Base-by-base conservation (phyloP, 2,888 invertebrate species). In the Andrena praecox region DNA sequence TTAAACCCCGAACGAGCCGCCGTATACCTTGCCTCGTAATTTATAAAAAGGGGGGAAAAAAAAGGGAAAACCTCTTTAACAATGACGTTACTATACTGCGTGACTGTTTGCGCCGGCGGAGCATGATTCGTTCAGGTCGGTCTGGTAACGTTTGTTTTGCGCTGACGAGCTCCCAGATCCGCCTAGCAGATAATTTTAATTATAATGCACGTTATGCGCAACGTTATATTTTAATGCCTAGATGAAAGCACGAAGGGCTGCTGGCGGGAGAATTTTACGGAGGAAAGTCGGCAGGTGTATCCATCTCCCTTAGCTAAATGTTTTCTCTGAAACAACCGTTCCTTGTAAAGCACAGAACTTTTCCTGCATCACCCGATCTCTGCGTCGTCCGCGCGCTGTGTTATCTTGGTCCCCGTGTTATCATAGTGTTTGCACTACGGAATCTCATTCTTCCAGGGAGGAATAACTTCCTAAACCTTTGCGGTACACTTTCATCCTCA, bases 1-100 rank as follows among this genome's bases (percentile, higher is more conserved):
- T 87, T 87, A 79, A 85, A 81, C 48, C 50, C 73, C 42, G 81
- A 84, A 74, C 72, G 73, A 64, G 68, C 56, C 71, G 69, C 69
- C 80, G 74, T 78, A 42, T 42, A 75, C 54, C 85, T 78, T 59
- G 62, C 52, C 31, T 66, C 8, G 62, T 35, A 68, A 75, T 67
- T 76, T 48, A 77, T 35, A n/a, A 16, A 1, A 16, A 64, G 6
- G 16, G 24, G 16, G 56, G 52, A 71, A 60, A 42, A 29, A 29
- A 24, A 72, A 10, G 12, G 1, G 10, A 16, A 60, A 52, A 10
- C 59, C 33, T 54, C 42, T 33, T 35, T 29, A 33, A 50, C 73
- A 68, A 78, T 67, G 73, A 81, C 66, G 69, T 31, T 60, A 67
- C 71, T 82, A 66, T 74, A 35, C 54, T 33, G 62, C 29, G 62